phyloP scores from a whole-genome alignment of 2,797 vertebrate genomes.

The Glyptemys insculpta region DNA sequence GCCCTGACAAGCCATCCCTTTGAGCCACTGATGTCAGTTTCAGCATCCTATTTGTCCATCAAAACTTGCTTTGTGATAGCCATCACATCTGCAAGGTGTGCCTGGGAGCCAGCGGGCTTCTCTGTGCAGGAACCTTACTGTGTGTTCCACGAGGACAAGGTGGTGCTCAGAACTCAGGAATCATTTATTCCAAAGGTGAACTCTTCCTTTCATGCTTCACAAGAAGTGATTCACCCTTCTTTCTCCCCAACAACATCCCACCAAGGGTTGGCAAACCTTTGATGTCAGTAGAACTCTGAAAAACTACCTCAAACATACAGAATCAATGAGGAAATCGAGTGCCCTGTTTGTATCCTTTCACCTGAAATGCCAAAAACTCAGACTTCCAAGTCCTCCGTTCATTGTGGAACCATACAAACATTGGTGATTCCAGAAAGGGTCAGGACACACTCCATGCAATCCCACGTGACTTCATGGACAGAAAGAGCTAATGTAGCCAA shows the following conservation, averaged over 20 bases:
- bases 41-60: not conserved
- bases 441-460: not conserved
- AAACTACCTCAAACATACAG: not conserved
- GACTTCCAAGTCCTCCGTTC: not conserved
- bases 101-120: not conserved
- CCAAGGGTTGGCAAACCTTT: not conserved
- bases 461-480: not conserved
- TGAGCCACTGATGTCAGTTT: not conserved
- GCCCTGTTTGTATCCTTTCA: not conserved
- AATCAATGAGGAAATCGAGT: not conserved
- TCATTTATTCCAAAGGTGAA: not conserved
- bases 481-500: not conserved
- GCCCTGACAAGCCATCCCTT: no score
- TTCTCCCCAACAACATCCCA: not conserved
- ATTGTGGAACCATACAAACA: not conserved
- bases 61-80: not conserved
- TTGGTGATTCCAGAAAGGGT: not conserved
- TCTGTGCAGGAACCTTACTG: not conserved
- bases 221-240: not conserved
- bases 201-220: not conserved
- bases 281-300: not conserved
- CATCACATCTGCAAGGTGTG: not conserved
- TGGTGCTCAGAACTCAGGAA: not conserved
- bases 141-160: not conserved
- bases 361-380: not conserved